Evolutionary conservation across 2,113 vertebrate species (phyloP), one percentile per base, ranked within the genome.

Genomic region (Passer domesticus): DNA sequence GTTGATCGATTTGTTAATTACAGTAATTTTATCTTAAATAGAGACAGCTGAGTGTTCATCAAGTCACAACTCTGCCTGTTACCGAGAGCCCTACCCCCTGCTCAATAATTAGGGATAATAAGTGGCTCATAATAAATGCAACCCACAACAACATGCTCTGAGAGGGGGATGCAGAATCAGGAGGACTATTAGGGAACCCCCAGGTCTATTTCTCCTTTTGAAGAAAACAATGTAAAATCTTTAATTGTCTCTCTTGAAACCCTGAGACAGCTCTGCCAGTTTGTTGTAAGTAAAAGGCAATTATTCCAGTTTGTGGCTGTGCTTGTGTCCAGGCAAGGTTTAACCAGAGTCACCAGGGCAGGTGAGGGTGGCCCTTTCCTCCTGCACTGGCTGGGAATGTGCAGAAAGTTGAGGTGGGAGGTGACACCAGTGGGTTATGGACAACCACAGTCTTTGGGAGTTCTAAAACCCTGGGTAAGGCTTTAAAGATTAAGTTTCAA

Each of bases 11-110:
- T 97, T 95, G 95, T 94, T 98, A 98, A 98, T 98, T 98, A 98
- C 97, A 97, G 98, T 97, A 98, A 98, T 98, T 98, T 98, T 97
- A 95, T 92, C 96, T 98, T 97, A 98, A 98, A 98, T 94, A 96
- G 96, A 97, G 96, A 94, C 97, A 98, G 98, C 98, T 97, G 97
- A 94, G 95, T 86, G 93, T 95, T 96, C 92, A 95, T 96, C 95
- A 95, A 95, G 94, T 75, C 97, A 96, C 97, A 97, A 82, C 97
- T 97, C 97, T 7, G 41, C 96, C 92, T 91, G 95, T 82, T 95
- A 96, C 78, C 55, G 55, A 87, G 92, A 94, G 96, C 96, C 97
- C 90, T 97, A 97, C 97, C 96, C 96, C 97, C 98, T 97, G 97
- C 95, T 94, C 94, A 94, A 95, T 83, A 98, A 97, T 96, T 96